Conservation (phyloP, 2,888 invertebrate species). For the Diaprepes abbreviatus region DNA sequence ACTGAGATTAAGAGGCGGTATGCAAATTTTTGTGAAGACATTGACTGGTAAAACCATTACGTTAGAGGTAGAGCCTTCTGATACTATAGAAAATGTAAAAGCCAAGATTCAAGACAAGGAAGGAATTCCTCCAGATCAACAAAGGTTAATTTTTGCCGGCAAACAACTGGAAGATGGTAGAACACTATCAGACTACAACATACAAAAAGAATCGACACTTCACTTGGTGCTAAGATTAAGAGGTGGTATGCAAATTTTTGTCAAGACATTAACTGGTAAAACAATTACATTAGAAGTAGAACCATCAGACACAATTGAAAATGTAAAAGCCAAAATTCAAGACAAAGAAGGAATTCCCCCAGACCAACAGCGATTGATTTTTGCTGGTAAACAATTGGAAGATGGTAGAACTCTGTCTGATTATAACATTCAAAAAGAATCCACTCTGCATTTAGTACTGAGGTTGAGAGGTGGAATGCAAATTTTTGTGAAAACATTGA, state of each 20-base stretch:
- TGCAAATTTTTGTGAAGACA: constrained; percentile 75
- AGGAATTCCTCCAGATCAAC: constrained; percentile 73
- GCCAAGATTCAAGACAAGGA: constrained; percentile 73
- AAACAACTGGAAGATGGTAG: constrained; percentile 80
- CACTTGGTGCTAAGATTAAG: constrained; percentile 41
- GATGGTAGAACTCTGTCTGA: constrained; percentile 94
- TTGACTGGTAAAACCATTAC: constrained; percentile 73
- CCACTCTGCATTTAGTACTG: constrained; percentile 92
- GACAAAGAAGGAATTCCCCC: constrained; percentile 72
- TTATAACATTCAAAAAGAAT: constrained; percentile 95
- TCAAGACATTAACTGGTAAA: constrained; percentile 73
- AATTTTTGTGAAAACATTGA: constrained; percentile 73
- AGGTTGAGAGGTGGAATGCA: constrained; percentile 92
- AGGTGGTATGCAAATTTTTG: constrained; percentile 69
- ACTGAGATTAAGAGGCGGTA: constrained; percentile 92
- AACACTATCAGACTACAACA: constrained; percentile 90
- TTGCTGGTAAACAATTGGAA: constrained; percentile 79
- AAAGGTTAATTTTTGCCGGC: constrained; percentile 76
- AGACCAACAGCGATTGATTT: constrained; percentile 74
- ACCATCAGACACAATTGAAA: constrained; percentile 74
- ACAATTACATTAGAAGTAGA: constrained; percentile 73
- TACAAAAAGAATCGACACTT: constrained; percentile 87
- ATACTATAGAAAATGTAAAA: constrained; percentile 76
- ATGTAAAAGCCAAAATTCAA: constrained; percentile 74
- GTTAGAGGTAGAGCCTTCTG: constrained; percentile 72